Evolutionary conservation across 2,797 vertebrate genomes (phyloP), one percentile per base, ranked within the genome.

Genomic region (Hippocampus kuda): DNA sequence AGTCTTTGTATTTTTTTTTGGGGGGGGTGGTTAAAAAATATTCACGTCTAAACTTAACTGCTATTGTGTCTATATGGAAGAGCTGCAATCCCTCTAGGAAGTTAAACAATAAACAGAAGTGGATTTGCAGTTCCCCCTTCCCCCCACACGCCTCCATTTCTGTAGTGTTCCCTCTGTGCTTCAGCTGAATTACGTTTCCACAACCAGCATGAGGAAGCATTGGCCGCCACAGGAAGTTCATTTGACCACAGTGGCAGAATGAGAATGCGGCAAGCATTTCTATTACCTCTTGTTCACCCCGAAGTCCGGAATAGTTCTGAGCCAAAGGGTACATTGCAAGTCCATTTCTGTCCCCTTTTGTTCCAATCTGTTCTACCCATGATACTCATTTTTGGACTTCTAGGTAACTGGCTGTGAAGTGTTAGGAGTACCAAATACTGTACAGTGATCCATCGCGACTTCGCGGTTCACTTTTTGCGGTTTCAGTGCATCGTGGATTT

Each of bases 21-120:
- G 30, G 30, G 34, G 5, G 34, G 34, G 34, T 6, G 6, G 34
- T 16, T 48, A 48, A 48, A 48, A 48, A 49, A 49, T 20, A 18
- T 49, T 49, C 4, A 18, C 16, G 18, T 16, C 7, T 51, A 51
- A 60, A 60, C 13, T 34, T 18, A 4, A 16, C 26, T 30, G 26
- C 12, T 34, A 5, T 22, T 61, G 1, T 38, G 22, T 61, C 30
- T 10, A 5, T 22, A 5, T 3, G 2, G n/a, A 24, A 46, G 12
- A 46, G n/a, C n/a, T 24, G 41, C 22, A 15, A 46, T 64, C 42
- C 26, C n/a, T 44, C 11, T 3, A 44, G 15, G n/a, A 15, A 13
- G 2, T 22, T 64, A 42, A n/a, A 63, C 9, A 41, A 20, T 20
- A 38, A 34, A 61, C 96, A 76, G 95, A 98, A 95, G 96, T 99